Evolutionary conservation across 2,888 invertebrate genomes (phyloP).

Genomic region (Syrphus vitripennis): DNA sequence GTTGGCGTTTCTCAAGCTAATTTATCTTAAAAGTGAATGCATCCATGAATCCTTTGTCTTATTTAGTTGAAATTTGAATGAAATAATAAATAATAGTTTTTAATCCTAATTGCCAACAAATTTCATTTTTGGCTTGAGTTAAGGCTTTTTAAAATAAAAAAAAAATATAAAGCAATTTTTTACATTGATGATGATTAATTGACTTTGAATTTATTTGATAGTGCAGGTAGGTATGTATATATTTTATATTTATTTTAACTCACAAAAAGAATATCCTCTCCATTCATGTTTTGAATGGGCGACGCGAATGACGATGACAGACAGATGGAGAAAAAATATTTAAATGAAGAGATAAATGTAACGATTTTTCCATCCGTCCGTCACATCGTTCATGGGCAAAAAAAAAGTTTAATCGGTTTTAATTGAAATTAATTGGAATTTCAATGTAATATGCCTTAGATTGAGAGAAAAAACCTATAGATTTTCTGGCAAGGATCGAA

Average conservation of each 20-base stretch:
- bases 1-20: not conserved
- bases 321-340: not conserved
- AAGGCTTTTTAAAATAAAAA: not conserved
- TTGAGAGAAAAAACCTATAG: not conserved
- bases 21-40: slow-evolving; percentile 21
- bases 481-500: slow-evolving; percentile 7
- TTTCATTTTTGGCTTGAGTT: not conserved
- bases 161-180: slow-evolving; percentile 11
- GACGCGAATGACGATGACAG: not conserved
- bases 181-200: slow-evolving; percentile 55
- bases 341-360: slow-evolving; percentile 32
- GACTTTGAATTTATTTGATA: slow-evolving; percentile 39
- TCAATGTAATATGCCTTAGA: slow-evolving; percentile 22
- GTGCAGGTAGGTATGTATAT: not conserved
- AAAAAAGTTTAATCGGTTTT: slow-evolving; percentile 54
- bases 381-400: not conserved
- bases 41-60: slow-evolving; percentile 28
- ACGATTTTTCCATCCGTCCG: slow-evolving; percentile 27
- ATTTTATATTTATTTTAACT: not conserved
- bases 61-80: slow-evolving; percentile 38
- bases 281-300: not conserved
- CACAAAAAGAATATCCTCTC: not conserved
- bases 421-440: slow-evolving; percentile 66
- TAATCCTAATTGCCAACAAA: slow-evolving; percentile 16
- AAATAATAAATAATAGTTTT: slow-evolving; percentile 41